phyloP scores from a whole-genome alignment of 1,140 invertebrate genomes.

The Rhysida immarginata region DNA sequence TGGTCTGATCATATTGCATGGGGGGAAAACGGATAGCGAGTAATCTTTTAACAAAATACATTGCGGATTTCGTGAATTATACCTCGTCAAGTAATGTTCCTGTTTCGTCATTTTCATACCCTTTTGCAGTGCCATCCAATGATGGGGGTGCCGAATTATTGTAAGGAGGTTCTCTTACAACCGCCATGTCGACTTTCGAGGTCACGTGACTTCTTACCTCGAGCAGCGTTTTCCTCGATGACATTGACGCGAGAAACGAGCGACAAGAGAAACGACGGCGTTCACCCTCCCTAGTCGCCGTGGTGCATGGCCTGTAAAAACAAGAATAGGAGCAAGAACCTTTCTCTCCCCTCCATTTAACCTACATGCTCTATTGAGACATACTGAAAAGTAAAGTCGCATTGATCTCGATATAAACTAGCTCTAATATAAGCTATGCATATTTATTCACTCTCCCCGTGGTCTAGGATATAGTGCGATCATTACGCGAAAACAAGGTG shows the following conservation, averaged over 20 bases:
- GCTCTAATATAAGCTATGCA: too few relatives aligned
- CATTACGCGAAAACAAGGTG: too few relatives aligned
- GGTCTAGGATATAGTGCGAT: too few relatives aligned
- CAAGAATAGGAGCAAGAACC: neutral
- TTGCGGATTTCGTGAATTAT: neutral
- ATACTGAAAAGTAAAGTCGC: neutral
- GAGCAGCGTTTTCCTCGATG: too few relatives aligned
- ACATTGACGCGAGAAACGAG: too few relatives aligned
- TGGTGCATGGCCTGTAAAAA: neutral
- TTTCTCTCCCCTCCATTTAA: neutral
- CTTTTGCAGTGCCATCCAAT: neutral
- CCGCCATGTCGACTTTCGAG: constrained; percentile 1
- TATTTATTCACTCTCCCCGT: too few relatives aligned
- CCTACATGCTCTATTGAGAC: neutral
- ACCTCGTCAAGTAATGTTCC: neutral
- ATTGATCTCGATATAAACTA: too few relatives aligned
- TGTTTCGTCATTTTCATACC: neutral
- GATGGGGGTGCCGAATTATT: neutral
- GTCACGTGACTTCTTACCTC: neutral
- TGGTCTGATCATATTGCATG: neutral
- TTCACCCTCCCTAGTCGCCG: neutral
- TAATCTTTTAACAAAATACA: too few relatives aligned
- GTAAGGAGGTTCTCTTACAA: neutral
- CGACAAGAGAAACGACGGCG: neutral
- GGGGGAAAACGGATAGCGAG: too few relatives aligned